Evolutionary conservation across 2,888 invertebrate species (phyloP).

Genomic region (Leptothorax acervorum): DNA sequence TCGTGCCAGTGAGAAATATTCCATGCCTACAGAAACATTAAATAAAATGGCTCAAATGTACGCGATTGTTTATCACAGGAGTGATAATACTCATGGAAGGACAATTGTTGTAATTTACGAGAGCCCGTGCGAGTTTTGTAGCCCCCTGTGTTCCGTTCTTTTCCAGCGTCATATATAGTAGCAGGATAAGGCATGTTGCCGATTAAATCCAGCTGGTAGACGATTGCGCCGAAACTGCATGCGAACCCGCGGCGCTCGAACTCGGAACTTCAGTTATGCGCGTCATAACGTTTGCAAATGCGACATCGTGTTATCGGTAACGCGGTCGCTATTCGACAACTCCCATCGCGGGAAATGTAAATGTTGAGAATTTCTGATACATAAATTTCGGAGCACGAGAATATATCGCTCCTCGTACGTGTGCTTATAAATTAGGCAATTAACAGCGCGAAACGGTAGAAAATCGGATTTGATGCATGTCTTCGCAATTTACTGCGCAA

Average conservation of each 20-base stretch:
- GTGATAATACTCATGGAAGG: constrained; percentile 7
- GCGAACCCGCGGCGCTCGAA: background rate
- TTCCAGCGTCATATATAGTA: background rate
- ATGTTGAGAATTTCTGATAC: constrained; percentile 30
- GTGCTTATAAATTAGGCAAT: constrained; percentile 18
- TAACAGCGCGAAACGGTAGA: background rate
- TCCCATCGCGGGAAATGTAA: constrained; percentile 18
- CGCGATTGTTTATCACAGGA: background rate
- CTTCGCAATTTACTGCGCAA: background rate
- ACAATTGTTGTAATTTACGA: constrained; percentile 32
- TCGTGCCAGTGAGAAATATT: background rate
- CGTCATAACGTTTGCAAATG: constrained; percentile 37
- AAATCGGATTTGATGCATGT: background rate
- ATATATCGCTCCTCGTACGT: background rate
- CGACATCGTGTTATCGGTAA: constrained; percentile 35
- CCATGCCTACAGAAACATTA: background rate
- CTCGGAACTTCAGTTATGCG: constrained; percentile 3
- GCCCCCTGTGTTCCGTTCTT: background rate
- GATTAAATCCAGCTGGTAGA: constrained; percentile 24
- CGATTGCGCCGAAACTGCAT: background rate
- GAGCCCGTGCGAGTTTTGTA: background rate
- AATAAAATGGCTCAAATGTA: background rate
- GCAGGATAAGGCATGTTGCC: background rate
- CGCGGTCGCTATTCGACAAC: constrained; percentile 27
- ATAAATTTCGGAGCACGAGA: background rate